Evolutionary conservation across 2,113 vertebrate genomes (phyloP), one percentile per base, ranked within the genome.

Genomic region (Carettochelys insculpta): DNA sequence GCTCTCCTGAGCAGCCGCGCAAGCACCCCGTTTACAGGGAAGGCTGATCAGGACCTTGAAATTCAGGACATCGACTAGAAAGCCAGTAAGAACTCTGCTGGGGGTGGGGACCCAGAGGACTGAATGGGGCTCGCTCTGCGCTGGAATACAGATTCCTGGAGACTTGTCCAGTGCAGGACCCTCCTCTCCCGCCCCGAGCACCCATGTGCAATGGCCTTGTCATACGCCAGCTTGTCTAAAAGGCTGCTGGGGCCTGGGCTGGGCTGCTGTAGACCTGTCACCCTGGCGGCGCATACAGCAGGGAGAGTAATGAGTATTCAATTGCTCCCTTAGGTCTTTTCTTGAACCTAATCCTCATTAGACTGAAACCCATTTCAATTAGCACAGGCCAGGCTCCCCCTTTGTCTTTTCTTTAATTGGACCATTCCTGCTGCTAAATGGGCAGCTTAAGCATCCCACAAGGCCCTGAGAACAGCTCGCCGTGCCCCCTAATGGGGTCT

Each of bases 371-470:
- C 82, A 96, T 98, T 97, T 98, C 98, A 98, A 98, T 98, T 98
- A 98, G 98, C 98, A 97, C 97, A 97, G 98, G 97, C 97, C 94
- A 95, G 96, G 97, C 85, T 93, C 53, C 90, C 89, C 83, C 82
- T 97, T 95, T 96, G 94, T 93, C 95, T 93, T 94, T 82, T 90
- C 95, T 97, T 97, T 94, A 96, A 97, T 96, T 97, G 98, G 98
- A 96, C 97, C 97, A 92, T 98, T 98, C 97, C 97, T 76, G 94
- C 97, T 92, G 98, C 95, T 98, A 97, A 98, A 97, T 98, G 98
- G 97, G 97, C 97, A 98, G 97, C 97, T 97, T 97, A 97, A 97
- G 96, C 98, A 97, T 98, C 97, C 98, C 97, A 96, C n/a, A 93
- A 97, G 95, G 94, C 96, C 95, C 95, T 90, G 94, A 95, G 96